phyloP scores from a whole-genome alignment of 2,113 vertebrate genomes.

The Lophotis ruficrista region DNA sequence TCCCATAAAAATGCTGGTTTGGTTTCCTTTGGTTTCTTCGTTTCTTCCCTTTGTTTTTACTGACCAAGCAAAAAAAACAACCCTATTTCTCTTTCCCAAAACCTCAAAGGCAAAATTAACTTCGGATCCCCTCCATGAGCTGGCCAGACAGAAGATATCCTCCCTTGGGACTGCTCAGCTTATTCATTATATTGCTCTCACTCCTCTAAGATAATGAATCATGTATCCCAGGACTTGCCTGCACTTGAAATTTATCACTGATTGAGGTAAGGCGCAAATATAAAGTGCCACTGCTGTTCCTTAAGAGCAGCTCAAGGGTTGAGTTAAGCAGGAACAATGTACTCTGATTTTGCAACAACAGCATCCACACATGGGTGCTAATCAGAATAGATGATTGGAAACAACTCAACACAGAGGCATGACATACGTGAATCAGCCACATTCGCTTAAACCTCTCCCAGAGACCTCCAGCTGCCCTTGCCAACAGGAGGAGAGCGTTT shows the following conservation, averaged over 20 bases:
- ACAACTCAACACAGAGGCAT: background rate
- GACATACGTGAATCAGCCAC: background rate
- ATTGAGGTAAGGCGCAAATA: background rate
- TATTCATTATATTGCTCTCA: background rate
- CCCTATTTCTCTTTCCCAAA: background rate
- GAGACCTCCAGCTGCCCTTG: background rate
- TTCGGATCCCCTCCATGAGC: background rate
- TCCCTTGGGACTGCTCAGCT: background rate
- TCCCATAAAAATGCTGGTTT: background rate
- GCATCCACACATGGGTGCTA: background rate
- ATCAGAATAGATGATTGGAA: background rate
- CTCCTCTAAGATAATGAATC: conserved; percentile 5
- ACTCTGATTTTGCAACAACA: background rate
- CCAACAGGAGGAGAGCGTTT: background rate
- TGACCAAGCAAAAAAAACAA: background rate
- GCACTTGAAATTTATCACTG: conserved; percentile 20
- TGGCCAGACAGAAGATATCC: background rate
- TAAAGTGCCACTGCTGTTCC: background rate
- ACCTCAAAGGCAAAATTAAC: background rate
- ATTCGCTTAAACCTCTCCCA: background rate
- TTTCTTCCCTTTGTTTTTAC: background rate
- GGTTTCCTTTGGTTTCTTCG: background rate
- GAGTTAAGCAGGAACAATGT: background rate
- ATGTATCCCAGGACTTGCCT: background rate
- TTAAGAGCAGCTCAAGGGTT: background rate